Base-by-base conservation (phyloP, 2,888 invertebrate genomes). In the Hypomecis punctinalis region DNA sequence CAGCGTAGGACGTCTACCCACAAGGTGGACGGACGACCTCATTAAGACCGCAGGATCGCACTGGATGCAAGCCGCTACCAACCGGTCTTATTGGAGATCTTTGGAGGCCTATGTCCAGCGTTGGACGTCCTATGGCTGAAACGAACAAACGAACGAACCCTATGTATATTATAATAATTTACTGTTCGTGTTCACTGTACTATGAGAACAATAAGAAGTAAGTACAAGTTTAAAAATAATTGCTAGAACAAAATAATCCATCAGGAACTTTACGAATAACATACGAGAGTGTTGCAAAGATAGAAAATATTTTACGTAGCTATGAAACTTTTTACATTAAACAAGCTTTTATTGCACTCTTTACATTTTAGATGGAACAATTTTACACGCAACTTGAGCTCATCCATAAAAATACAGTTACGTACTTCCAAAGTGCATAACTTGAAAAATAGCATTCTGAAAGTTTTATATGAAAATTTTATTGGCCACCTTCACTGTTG, bases 301-400 rank as follows among this genome's bases (percentile, higher is more conserved):
- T 42, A 45, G 39, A 33, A 54, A 33, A 11, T 42, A 47, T 49
- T 39, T 54, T n/a, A 54, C 13, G 36, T 10, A 60, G 39, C 35
- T 47, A 35, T 53, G 9, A 52, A 52, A 60, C 46, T 53, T 45
- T 45, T 52, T 46, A 52, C 52, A 52, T 39, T 46, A 53, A 33
- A 53, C 45, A 45, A 5, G 13, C 8, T 51, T 49, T 58, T 42
- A 43, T 45, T 43, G 23, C 40, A 11, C 11, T 52, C 13, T 60
- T 45, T 46, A 60, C 59, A 60, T 60, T 60, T 52, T 42, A 52
- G 51, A 60, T 43, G 37, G 59, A 35, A 51, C 40, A 53, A 43
- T 53, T 60, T 60, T 47, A 47, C 53, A 60, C 46, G 13, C 49
- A 47, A 61, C 35, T 40, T 11, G 11, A 53, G 53, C 5, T 53